These are phyloP conservation scores for Pterostichus niger DNA, from an alignment of 2,888 invertebrate species.

Conservation along the genomic window DNA sequence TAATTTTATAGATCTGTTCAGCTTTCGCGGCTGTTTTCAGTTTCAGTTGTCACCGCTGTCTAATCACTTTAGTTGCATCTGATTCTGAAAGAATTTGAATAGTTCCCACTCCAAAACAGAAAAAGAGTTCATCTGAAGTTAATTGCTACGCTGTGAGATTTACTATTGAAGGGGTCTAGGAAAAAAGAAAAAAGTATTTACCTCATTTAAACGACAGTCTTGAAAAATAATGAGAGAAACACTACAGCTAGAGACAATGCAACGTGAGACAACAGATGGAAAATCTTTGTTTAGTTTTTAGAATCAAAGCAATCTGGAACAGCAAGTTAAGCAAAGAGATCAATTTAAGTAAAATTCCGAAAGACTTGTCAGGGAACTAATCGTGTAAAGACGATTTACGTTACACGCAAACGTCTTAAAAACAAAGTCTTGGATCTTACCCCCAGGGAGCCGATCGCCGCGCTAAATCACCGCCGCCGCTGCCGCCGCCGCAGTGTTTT, in stretches of 20 bases:
- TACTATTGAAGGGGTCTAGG: neutral
- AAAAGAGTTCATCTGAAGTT: neutral
- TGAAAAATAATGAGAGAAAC: no score
- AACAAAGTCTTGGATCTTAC: slow-evolving; percentile 60
- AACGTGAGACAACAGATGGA: neutral
- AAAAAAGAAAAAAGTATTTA: neutral
- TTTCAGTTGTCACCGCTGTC: slow-evolving; percentile 14
- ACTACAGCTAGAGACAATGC: slow-evolving; percentile 1
- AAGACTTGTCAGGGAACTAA: slow-evolving; percentile 43
- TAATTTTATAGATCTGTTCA: slow-evolving; percentile 23
- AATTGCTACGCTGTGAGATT: neutral
- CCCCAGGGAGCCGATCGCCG: slow-evolving; percentile 32
- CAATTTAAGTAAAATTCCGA: slow-evolving; percentile 49
- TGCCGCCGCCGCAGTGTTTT: slow-evolving; percentile 25
- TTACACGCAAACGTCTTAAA: slow-evolving; percentile 68
- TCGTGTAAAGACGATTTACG: slow-evolving; percentile 63
- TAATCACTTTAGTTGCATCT: slow-evolving; percentile 21
- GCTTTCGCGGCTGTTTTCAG: neutral
- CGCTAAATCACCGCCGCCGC: slow-evolving; percentile 13
- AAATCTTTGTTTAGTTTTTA: slow-evolving; percentile 43
- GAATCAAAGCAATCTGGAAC: slow-evolving; percentile 19
- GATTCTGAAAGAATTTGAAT: neutral
- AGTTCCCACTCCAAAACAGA: neutral
- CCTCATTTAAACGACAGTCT: neutral
- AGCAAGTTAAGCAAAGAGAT: slow-evolving; percentile 21